Evolutionary conservation across 2,888 invertebrate genomes (phyloP).

Genomic region (Siphonodentalium dalli): DNA sequence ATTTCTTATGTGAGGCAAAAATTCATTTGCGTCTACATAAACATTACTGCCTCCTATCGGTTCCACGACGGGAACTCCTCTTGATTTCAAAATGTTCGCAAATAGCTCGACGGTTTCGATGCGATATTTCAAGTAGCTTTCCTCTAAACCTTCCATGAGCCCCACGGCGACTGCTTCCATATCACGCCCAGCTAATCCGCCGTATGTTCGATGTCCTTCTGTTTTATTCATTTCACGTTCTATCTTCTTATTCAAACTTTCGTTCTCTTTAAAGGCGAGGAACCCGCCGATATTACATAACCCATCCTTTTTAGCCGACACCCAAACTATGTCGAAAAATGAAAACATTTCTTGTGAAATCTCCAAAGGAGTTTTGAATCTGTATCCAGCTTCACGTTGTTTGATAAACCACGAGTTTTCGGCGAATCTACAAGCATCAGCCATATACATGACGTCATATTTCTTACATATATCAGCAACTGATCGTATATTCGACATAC

Average conservation of each 20-base stretch:
- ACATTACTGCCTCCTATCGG: constrained; percentile 15
- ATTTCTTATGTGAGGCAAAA: constrained; percentile 7
- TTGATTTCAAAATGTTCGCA: not conserved
- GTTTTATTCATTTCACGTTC: constrained; percentile 1
- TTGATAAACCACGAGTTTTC: constrained; percentile 25
- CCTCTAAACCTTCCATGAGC: constrained; percentile 13
- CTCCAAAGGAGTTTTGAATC: not conserved
- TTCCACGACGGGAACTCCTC: constrained; percentile 9
- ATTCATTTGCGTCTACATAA: constrained; percentile 12
- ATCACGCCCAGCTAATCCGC: constrained; percentile 19
- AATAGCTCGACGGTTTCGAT: constrained; percentile 5
- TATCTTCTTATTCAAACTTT: not conserved
- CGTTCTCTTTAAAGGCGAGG: too few species aligned
- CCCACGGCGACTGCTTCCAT: constrained; percentile 19
- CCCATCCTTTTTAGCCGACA: constrained; percentile 24
- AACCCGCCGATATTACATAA: constrained; percentile 23
- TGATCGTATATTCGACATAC: constrained; percentile 15
- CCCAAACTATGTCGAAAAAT: constrained; percentile 9
- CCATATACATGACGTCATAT: constrained; percentile 5
- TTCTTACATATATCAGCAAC: constrained; percentile 4
- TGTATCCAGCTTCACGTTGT: constrained; percentile 4
- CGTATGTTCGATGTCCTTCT: constrained; percentile 20
- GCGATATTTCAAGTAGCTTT: constrained; percentile 11
- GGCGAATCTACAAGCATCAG: constrained; percentile 20
- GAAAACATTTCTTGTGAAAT: constrained; percentile 23